These are phyloP conservation scores for Yoshiicerus persimilis DNA, from an alignment of 1,140 invertebrate genomes.

Conservation along the genomic window DNA sequence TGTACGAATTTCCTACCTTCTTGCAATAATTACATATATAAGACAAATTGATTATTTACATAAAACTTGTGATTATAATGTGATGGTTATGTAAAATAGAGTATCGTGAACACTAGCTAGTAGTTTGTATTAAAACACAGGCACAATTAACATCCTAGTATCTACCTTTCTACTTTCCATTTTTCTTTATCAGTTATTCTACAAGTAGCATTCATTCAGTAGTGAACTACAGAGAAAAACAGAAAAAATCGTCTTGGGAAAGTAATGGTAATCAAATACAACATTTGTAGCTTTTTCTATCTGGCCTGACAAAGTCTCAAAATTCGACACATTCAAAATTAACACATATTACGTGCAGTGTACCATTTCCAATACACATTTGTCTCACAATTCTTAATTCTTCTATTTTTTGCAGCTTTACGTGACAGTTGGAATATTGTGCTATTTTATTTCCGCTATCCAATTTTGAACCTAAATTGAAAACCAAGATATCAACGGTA, in stretches of 20 bases:
- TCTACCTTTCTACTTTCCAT: neutral
- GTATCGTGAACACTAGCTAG: neutral
- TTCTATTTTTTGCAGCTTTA: too few relatives aligned
- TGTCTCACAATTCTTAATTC: too few relatives aligned
- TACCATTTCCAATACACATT: too few relatives aligned
- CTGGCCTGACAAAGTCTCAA: neutral
- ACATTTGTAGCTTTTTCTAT: neutral
- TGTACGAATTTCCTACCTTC: neutral
- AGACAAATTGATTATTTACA: neutral
- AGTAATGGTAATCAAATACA: neutral
- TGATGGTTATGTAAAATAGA: neutral
- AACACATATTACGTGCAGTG: neutral
- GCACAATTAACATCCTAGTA: neutral
- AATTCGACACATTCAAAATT: neutral
- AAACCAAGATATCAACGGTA: too few relatives aligned
- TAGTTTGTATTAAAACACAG: too few relatives aligned
- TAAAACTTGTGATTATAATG: neutral
- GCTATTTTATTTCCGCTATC: too few relatives aligned
- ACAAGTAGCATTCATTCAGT: neutral
- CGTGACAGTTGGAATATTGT: too few relatives aligned
- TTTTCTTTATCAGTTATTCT: neutral
- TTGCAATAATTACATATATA: neutral
- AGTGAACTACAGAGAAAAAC: neutral
- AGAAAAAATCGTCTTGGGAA: neutral
- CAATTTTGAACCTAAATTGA: too few relatives aligned